phyloP scores from a whole-genome alignment of 2,888 invertebrate species.

The Catocala nupta region DNA sequence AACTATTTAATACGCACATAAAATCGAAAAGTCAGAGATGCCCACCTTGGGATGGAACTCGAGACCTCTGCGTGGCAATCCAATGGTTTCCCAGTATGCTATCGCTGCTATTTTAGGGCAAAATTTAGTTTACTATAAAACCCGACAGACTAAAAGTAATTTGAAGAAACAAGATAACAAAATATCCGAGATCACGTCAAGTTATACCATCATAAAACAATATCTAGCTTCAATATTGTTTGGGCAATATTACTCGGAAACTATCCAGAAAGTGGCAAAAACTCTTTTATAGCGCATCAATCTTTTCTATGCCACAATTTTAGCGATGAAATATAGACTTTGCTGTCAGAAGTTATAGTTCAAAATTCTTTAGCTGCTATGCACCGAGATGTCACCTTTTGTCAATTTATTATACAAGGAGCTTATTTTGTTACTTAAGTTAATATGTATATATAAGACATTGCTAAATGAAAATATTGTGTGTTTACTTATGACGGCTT shows the following conservation, averaged over 20 bases:
- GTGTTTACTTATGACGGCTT: too few species aligned
- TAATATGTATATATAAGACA: slow-evolving; percentile 29
- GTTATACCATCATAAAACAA: slow-evolving; percentile 43
- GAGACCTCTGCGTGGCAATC: too few species aligned
- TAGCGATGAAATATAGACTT: slow-evolving; percentile 18
- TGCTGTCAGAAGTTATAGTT: neutral
- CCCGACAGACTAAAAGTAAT: slow-evolving; percentile 18
- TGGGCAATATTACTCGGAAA: slow-evolving; percentile 37
- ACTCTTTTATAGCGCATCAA: slow-evolving; percentile 43
- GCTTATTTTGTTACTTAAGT: slow-evolving; percentile 29
- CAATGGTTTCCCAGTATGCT: too few species aligned
- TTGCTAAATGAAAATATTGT: too few species aligned
- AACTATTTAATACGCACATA: too few species aligned
- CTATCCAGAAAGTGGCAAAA: slow-evolving; percentile 28
- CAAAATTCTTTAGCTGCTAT: slow-evolving; percentile 6
- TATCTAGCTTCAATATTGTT: slow-evolving; percentile 50
- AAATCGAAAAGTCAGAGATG: too few species aligned
- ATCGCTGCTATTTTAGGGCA: neutral
- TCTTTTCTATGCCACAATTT: slow-evolving; percentile 18
- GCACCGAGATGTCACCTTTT: slow-evolving; percentile 20
- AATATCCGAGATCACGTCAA: slow-evolving; percentile 35
- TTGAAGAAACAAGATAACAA: slow-evolving; percentile 24
- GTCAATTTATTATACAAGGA: slow-evolving; percentile 28
- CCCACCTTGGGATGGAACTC: too few species aligned
- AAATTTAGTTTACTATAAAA: slow-evolving; percentile 30